Percentiles rank a stretch among this genome's conserved stretches.
phyloP scores from a whole-genome alignment of 2,113 vertebrate genomes.

The Malurus cyaneus region DNA sequence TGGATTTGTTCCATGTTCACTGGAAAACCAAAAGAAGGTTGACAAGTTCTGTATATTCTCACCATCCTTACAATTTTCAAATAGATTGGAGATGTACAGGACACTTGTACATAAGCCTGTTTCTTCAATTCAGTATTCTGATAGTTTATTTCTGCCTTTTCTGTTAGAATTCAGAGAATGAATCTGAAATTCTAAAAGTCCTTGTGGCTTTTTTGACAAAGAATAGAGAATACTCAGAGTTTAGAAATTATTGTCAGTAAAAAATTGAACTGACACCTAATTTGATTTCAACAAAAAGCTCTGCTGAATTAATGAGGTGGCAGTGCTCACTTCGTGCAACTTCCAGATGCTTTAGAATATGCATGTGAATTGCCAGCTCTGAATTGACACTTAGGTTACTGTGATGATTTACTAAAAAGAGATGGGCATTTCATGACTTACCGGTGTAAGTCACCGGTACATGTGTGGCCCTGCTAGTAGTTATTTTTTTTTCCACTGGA shows the following conservation, averaged over 20 bases:
- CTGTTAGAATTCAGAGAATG: not conserved
- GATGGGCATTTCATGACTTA: not conserved
- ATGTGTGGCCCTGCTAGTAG: not conserved
- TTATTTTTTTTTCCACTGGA: not conserved
- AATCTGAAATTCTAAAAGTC: not conserved
- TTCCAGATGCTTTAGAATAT: slow-evolving; percentile 6
- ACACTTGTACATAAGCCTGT: not conserved
- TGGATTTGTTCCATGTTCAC: not conserved
- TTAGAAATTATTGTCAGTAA: slow-evolving; percentile 1
- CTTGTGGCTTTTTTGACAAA: not conserved
- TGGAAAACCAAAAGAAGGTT: not conserved
- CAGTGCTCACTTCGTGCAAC: not conserved
- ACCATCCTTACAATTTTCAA: not conserved
- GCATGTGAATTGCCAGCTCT: not conserved
- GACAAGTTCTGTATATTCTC: not conserved
- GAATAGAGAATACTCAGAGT: not conserved
- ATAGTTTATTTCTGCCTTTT: not conserved
- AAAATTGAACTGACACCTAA: slow-evolving; percentile 27
- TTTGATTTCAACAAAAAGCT: slow-evolving; percentile 30
- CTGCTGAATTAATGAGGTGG: slow-evolving; percentile 29
- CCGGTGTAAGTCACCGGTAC: too few species aligned
- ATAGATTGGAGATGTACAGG: not conserved
- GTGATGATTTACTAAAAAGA: not conserved
- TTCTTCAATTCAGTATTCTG: not conserved
- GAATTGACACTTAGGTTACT: not conserved